Percentiles rank a stretch among this genome's conserved stretches.
Evolutionary conservation across 2,888 invertebrate genomes (phyloP).

Genomic region (Hyles lineata): DNA sequence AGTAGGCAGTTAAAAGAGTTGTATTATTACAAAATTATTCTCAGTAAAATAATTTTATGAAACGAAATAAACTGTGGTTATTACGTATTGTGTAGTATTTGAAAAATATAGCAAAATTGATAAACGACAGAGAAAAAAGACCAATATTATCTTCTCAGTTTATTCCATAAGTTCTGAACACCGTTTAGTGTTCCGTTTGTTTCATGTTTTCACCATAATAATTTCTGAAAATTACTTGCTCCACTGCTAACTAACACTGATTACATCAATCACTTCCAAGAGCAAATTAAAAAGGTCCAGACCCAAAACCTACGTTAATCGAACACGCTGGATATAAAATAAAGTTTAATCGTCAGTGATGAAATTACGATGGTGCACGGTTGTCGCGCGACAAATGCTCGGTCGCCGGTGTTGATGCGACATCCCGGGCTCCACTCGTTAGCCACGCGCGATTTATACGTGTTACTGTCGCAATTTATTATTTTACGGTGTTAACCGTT

Average conservation of each 20-base stretch:
- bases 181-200: too few relatives aligned
- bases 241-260: background rate
- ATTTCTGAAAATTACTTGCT: too few relatives aligned
- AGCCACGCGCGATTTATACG: slow-evolving; percentile 60
- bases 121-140: too few relatives aligned
- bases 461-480: slow-evolving; percentile 49
- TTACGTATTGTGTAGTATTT: too few relatives aligned
- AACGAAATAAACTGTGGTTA: too few relatives aligned
- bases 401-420: slow-evolving; percentile 4
- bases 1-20: background rate
- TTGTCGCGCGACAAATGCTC: slow-evolving; percentile 13
- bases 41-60: too few relatives aligned
- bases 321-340: background rate
- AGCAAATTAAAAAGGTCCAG: background rate
- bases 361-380: background rate
- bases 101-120: too few relatives aligned
- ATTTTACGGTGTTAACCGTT: slow-evolving; percentile 32
- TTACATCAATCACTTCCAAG: too few relatives aligned
- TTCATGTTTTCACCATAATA: too few relatives aligned
- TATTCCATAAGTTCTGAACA: too few relatives aligned
- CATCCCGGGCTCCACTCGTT: slow-evolving; percentile 49
- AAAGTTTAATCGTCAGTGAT: background rate
- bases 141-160: too few relatives aligned
- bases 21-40: too few relatives aligned
- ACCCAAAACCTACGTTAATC: background rate